A percentile compares a stretch with the other conserved stretches of the same genome.
phyloP scores from a whole-genome alignment of 2,797 vertebrate species.

The Mus caroli region DNA sequence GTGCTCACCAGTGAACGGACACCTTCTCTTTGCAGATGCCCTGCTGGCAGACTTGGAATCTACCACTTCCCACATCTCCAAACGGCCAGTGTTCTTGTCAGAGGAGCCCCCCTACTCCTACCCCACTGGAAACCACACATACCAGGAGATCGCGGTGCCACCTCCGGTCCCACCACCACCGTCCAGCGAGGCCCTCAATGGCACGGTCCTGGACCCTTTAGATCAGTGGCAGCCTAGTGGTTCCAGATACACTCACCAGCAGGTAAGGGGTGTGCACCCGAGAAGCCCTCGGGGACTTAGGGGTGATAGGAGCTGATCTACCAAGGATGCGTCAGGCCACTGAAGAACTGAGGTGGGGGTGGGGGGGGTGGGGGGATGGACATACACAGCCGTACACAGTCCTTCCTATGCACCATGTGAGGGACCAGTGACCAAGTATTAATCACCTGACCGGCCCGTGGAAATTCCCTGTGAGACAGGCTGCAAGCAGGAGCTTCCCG shows the following conservation, averaged over 20 bases:
- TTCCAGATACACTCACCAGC: constrained; percentile 92
- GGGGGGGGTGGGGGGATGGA: background rate
- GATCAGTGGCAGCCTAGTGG: constrained; percentile 89
- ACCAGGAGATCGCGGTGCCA: constrained; percentile 93
- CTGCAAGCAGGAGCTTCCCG: constrained; percentile 48
- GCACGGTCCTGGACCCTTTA: constrained; percentile 91
- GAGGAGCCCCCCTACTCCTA: constrained; percentile 98
- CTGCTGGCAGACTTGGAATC: constrained; percentile 98
- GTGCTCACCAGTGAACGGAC: background rate
- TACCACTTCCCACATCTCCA: constrained; percentile 98
- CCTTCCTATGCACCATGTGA: constrained; percentile 18
- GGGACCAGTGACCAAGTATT: constrained; percentile 77
- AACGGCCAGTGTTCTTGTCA: constrained; percentile 94
- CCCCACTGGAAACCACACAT: constrained; percentile 93
- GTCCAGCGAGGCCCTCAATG: constrained; percentile 95
- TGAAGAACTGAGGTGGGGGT: background rate
- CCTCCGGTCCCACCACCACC: constrained; percentile 95
- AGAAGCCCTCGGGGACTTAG: background rate
- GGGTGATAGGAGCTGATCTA: background rate
- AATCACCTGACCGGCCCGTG: constrained; percentile 81
- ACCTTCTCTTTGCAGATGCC: constrained; percentile 90
- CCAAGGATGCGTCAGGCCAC: background rate
- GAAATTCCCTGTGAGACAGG: constrained; percentile 76
- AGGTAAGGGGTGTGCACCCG: constrained; percentile 87
- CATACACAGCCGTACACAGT: background rate